phyloP scores from a whole-genome alignment of 2,888 invertebrate genomes.

The Eupithecia pulchellata region DNA sequence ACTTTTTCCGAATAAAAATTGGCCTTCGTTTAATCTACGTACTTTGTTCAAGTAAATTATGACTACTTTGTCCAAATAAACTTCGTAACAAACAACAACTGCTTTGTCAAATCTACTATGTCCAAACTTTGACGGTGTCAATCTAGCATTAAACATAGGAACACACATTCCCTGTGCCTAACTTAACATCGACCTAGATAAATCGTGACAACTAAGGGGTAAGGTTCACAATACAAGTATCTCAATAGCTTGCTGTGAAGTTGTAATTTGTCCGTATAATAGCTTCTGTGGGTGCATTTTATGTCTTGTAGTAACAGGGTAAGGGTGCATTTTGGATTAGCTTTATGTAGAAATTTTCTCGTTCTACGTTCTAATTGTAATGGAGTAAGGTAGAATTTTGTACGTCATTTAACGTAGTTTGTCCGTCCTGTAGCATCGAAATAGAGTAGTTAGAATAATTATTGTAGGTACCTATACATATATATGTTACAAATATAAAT shows the following conservation, averaged over 20 bases:
- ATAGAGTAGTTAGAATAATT: neutral
- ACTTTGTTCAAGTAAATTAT: neutral
- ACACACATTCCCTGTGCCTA: neutral
- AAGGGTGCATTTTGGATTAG: constrained; percentile 4
- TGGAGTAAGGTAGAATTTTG: neutral
- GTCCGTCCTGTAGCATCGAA: neutral
- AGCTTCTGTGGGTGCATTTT: constrained; percentile 22
- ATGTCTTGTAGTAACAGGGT: constrained; percentile 18
- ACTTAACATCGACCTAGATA: constrained; percentile 4
- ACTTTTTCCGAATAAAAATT: neutral
- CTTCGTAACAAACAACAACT: neutral
- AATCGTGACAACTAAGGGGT: neutral
- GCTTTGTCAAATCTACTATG: neutral
- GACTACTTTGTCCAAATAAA: neutral
- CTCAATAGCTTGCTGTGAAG: constrained; percentile 9
- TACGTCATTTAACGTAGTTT: neutral
- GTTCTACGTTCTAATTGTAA: constrained; percentile 3
- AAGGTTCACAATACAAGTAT: constrained; percentile 5
- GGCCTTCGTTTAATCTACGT: too few species aligned
- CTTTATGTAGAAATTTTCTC: neutral
- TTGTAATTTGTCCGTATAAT: constrained; percentile 6
- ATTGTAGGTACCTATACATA: neutral
- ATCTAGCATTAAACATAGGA: neutral
- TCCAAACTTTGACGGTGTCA: neutral
- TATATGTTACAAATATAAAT: neutral